Conservation (phyloP, 2,113 vertebrate species). For the Zapus hudsonius region DNA sequence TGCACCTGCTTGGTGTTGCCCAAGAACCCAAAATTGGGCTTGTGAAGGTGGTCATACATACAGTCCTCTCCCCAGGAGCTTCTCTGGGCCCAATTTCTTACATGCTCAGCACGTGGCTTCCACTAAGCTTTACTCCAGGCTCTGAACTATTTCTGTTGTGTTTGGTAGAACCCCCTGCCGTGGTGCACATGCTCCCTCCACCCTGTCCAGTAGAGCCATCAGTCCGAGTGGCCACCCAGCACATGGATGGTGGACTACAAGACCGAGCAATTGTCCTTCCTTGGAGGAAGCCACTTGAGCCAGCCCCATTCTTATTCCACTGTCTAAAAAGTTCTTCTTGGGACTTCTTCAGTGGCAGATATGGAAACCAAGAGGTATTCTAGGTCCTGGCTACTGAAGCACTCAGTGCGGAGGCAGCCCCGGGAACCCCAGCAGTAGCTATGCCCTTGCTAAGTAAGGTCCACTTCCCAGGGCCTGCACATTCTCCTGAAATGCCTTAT, state of each 20-base stretch:
- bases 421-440: neutral
- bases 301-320: neutral
- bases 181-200: fast-evolving
- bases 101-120: neutral
- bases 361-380: neutral
- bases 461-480: fast-evolving
- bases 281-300: neutral
- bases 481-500: neutral
- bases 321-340: neutral
- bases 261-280: neutral
- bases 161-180: fast-evolving
- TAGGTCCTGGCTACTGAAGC: neutral
- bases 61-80: too few relatives aligned
- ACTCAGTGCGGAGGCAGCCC: fast-evolving
- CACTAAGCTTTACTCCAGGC: neutral
- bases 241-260: fast-evolving
- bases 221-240: neutral
- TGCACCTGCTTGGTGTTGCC: too few relatives aligned
- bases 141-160: too few relatives aligned
- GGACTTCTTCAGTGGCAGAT: conserved; percentile 53
- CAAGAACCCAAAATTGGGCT: neutral
- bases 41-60: neutral
- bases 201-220: neutral
- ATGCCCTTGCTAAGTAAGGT: neutral
- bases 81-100: neutral